Base-by-base conservation (phyloP, 1,140 invertebrate species). In the Nixonia krombeini region DNA sequence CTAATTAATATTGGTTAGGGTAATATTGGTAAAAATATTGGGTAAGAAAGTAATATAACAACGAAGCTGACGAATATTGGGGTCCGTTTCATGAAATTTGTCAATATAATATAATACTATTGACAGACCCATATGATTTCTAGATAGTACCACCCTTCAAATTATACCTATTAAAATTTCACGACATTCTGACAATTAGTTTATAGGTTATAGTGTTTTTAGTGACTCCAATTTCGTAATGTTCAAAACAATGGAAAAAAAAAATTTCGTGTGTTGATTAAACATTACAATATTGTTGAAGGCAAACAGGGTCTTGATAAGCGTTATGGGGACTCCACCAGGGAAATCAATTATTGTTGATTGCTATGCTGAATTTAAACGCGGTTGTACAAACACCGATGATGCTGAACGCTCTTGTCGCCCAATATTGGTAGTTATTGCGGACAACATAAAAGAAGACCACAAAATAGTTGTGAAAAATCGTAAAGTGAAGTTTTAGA, bases 351-450 rank as follows among this genome's bases (percentile, higher is more conserved):
- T 65, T 2, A 72, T 80, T 56, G 62, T 57, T 70, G 44, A 46
- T 37, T 81, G 70, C 59, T 67, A 38, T 72, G 69, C 59, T 70
- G 70, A 79, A 38, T 78, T 82, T 73, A 72, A 75, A 73, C 62
- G 64, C 50, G 71, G 71, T 58, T 47, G n/a, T n/a, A n/a, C n/a
- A n/a, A n/a, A n/a, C n/a, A n/a, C n/a, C n/a, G n/a, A n/a, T n/a
- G n/a, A n/a, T n/a, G n/a, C n/a, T n/a, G n/a, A n/a, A n/a, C n/a
- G n/a, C n/a, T n/a, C n/a, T n/a, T n/a, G n/a, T n/a, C 53, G 69
- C 7, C 70, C 71, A 73, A 66, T 64, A 55, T 41, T 25, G 63
- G 47, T 17, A 25, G 31, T 31, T 51, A 42, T 13, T 9, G 41
- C 37, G 4, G 51, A 73, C 59, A 73, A 59, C 23, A 40, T 65